Evolutionary conservation across 2,797 vertebrate genomes (phyloP).

Genomic region (Centroberyx gerrardi): DNA sequence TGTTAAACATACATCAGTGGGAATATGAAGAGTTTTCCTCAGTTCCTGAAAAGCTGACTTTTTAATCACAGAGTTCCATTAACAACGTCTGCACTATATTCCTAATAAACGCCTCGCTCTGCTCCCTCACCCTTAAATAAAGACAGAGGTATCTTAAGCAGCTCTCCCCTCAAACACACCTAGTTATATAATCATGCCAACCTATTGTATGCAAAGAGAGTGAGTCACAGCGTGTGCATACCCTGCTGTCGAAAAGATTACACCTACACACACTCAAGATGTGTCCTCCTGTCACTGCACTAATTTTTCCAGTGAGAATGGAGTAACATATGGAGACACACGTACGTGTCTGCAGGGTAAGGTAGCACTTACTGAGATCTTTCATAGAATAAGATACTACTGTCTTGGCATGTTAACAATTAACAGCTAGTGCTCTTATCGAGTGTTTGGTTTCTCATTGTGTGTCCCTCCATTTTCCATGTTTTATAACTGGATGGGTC

Average conservation of each 20-base stretch:
- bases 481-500: constrained; percentile 12
- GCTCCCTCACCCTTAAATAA: too few relatives aligned
- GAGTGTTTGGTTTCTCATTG: constrained; percentile 11
- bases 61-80: too few relatives aligned
- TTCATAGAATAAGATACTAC: constrained; percentile 31
- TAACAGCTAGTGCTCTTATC: constrained; percentile 43
- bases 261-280: constrained; percentile 37
- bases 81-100: too few relatives aligned
- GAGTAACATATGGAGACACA: constrained; percentile 56
- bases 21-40: too few relatives aligned
- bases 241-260: constrained; percentile 59
- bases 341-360: constrained; percentile 43
- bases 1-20: too few relatives aligned
- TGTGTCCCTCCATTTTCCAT: constrained; percentile 34
- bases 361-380: constrained; percentile 41
- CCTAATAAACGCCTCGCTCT: too few relatives aligned
- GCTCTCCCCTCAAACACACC: constrained; percentile 25
- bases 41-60: too few relatives aligned
- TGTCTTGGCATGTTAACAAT: constrained; percentile 48
- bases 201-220: constrained; percentile 47
- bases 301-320: constrained; percentile 42
- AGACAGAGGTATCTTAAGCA: not conserved
- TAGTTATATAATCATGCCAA: constrained; percentile 50
- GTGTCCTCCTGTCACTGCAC: constrained; percentile 41
- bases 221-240: constrained; percentile 41